A percentile compares a stretch with the other conserved stretches of the same genome.
Conservation (phyloP, 1,140 invertebrate genomes). For the Drosophila aff. region DNA sequence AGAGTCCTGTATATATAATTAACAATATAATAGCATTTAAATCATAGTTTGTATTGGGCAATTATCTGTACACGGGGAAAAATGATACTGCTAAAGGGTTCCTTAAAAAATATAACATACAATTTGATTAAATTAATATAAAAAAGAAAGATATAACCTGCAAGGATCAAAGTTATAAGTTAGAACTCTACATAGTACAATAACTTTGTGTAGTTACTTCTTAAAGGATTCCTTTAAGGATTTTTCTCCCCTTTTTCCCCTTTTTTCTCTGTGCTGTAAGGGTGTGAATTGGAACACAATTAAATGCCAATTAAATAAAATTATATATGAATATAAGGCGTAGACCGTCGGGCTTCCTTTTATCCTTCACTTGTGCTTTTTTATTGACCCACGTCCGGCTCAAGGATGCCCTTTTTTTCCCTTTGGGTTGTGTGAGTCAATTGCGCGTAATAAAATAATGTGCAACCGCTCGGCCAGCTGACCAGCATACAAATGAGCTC, state of each 20-base stretch:
- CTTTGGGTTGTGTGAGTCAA: conserved; percentile 55
- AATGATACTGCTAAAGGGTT: background rate
- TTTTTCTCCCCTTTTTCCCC: background rate
- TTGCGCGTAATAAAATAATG: conserved; percentile 81
- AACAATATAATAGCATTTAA: too few species aligned
- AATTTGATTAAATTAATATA: background rate
- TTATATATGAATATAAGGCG: conserved; percentile 26
- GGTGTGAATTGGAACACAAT: conserved; percentile 24
- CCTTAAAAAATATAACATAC: background rate
- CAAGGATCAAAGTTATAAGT: background rate
- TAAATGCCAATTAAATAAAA: conserved; percentile 42
- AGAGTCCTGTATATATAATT: background rate
- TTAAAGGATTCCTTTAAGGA: background rate
- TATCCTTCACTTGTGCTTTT: background rate
- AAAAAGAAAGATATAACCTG: background rate
- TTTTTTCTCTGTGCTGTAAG: background rate
- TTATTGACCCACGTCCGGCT: conserved; percentile 34
- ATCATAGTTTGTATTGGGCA: background rate
- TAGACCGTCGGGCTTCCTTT: background rate
- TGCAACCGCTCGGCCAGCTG: conserved; percentile 67
- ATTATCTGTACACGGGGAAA: background rate
- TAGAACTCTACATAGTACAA: too few species aligned
- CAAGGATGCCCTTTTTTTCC: conserved; percentile 6
- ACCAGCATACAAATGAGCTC: conserved; percentile 72
- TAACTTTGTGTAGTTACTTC: background rate